A percentile compares a stretch with the other conserved stretches of the same genome.
phyloP scores from a whole-genome alignment of 2,113 vertebrate genomes.

The Lipotes vexillifer region DNA sequence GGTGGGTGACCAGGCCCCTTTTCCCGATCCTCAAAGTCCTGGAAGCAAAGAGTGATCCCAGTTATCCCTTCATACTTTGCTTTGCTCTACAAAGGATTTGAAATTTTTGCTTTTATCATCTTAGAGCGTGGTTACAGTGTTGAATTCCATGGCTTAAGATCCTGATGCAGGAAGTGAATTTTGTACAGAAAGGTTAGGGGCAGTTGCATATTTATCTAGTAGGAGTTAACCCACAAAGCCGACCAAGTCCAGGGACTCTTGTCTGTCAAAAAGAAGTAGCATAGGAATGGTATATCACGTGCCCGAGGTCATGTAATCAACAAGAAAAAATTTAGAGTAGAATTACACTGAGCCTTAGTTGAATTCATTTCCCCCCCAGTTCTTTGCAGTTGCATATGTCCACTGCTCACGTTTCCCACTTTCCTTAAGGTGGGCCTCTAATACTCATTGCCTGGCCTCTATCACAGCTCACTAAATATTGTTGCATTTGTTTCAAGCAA shows the following conservation, averaged over 20 bases:
- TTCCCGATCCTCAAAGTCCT: neutral
- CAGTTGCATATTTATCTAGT: neutral
- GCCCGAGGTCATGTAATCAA: neutral
- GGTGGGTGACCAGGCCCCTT: neutral
- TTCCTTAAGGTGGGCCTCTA: neutral
- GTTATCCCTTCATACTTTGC: neutral
- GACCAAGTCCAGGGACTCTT: neutral
- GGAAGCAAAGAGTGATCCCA: neutral
- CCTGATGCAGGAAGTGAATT: neutral
- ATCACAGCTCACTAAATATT: constrained; percentile 14
- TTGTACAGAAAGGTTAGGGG: neutral
- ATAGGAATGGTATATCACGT: neutral
- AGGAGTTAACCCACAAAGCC: neutral
- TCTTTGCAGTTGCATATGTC: neutral
- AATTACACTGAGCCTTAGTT: neutral
- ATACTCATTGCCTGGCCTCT: neutral
- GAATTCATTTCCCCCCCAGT: constrained; percentile 10
- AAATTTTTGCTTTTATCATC: neutral
- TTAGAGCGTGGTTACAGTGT: neutral
- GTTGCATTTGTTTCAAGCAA: constrained; percentile 11
- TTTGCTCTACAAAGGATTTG: constrained; percentile 17
- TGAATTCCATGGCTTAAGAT: neutral
- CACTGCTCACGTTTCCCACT: neutral
- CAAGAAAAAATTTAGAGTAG: neutral
- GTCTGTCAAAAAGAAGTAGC: neutral